Evolutionary conservation across 2,797 vertebrate genomes (phyloP), one percentile per base, ranked within the genome.

Genomic region (Acrossocheilus fasciatus): DNA sequence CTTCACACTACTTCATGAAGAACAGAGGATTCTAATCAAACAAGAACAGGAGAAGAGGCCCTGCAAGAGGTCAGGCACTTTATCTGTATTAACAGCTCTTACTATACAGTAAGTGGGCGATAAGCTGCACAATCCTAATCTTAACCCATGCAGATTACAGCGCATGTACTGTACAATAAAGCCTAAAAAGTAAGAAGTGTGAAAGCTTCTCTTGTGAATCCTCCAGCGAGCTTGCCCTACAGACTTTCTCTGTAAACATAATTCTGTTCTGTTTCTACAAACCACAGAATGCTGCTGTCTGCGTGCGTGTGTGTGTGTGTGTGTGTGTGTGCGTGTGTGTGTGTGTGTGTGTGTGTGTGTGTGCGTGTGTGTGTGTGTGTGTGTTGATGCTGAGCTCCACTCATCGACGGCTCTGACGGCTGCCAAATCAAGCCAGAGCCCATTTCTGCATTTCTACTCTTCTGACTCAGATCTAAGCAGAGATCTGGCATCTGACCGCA

Each of bases 401-500:
- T 79, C 39, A 39, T 62, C 8, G 10, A 43, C 23, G 3, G 39
- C 47, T 12, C 17, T 52, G 39, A 66, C 12, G 43, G 43, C 64
- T 23, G 30, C 62, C 62, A 81, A 50, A 68, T n/a, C 26, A 66
- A 68, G 50, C 62, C 79, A 50, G 62, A 18, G 11, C 79, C 36
- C 36, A 83, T 84, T 59, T 86, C 18, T 81, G 66, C 66, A 82
- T 18, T 47, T 81, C 26, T 26, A 26, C 26, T 26, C 26, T 26
- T 26, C 30, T 52, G 62, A 50, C 64, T 70, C 34, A 18, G 54
- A 82, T 70, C 66, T 2, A 72, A 70, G 64, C 80, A 82, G 23
- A 41, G 47, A 54, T 62, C 89, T 91, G 90, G 84, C 89, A 90
- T 90, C 89, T 90, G 87, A 82, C 82, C 74, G 82, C 86, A 84